Evolutionary conservation across 2,888 invertebrate species (phyloP).

Genomic region (Parasteatoda lunata): DNA sequence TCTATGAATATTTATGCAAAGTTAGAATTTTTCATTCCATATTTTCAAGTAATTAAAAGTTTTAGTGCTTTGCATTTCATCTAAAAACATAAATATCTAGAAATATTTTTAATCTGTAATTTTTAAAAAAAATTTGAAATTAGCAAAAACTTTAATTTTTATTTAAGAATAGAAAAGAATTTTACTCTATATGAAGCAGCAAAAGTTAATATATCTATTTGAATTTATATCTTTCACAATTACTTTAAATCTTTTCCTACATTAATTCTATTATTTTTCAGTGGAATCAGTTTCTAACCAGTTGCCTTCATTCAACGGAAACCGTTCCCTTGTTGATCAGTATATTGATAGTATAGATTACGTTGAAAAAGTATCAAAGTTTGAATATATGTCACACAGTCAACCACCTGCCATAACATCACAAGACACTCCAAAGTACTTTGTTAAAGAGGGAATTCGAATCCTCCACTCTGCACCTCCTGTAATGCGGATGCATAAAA

Average conservation of each 20-base stretch:
- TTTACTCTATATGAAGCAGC: too few species aligned
- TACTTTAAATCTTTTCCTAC: slow-evolving; percentile 1
- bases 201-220: background rate
- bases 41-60: too few species aligned
- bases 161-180: too few species aligned
- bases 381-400: slow-evolving; percentile 83
- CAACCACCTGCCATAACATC: slow-evolving; percentile 63
- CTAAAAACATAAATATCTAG: too few species aligned
- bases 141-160: too few species aligned
- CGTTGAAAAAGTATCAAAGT: slow-evolving; percentile 86
- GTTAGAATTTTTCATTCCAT: too few species aligned
- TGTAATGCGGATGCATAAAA: slow-evolving; percentile 53
- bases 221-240: background rate
- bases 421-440: slow-evolving; percentile 68
- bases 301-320: slow-evolving; percentile 18
- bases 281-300: slow-evolving; percentile 45
- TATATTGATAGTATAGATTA: slow-evolving; percentile 77
- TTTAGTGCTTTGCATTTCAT: too few species aligned
- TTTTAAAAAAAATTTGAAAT: slow-evolving; percentile 1
- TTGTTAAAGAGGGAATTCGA: slow-evolving; percentile 69
- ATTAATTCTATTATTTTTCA: slow-evolving; percentile 17
- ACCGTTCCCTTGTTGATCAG: slow-evolving; percentile 6
- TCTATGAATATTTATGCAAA: too few species aligned
- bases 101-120: background rate
- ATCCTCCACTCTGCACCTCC: slow-evolving; percentile 60